These are phyloP conservation scores for Chaenocephalus aceratus DNA, from an alignment of 2,113 vertebrate species.

Conservation along the genomic window DNA sequence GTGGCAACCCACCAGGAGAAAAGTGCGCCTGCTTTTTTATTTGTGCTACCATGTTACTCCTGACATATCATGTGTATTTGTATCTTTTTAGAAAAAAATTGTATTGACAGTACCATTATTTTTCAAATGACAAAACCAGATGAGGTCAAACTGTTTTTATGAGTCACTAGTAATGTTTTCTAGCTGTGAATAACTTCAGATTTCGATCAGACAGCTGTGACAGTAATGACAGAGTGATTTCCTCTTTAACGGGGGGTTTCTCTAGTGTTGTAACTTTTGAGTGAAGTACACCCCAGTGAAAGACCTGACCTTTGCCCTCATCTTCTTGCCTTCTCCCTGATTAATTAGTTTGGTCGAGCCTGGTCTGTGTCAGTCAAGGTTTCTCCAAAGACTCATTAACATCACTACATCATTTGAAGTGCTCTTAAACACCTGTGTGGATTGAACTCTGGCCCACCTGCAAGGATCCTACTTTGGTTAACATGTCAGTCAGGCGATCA, in stretches of 20 bases:
- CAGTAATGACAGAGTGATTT: constrained; percentile 9
- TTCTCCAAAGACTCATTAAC: constrained; percentile 21
- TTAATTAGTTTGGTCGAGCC: constrained; percentile 25
- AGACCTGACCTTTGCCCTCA: constrained; percentile 11
- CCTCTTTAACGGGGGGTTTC: not conserved
- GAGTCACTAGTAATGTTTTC: not conserved
- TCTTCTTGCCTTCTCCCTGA: not conserved
- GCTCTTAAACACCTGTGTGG: constrained; percentile 50
- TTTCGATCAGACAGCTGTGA: not conserved
- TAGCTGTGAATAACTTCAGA: not conserved
- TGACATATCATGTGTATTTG: not conserved
- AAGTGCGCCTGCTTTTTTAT: not conserved
- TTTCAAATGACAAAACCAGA: not conserved
- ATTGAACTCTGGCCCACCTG: constrained; percentile 50
- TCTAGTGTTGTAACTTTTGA: constrained; percentile 6
- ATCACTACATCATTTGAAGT: not conserved
- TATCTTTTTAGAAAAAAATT: not conserved
- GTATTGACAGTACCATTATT: too few relatives aligned
- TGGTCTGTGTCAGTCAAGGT: constrained; percentile 14
- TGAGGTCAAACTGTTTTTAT: not conserved
- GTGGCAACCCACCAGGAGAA: too few relatives aligned
- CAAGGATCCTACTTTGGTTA: constrained; percentile 32
- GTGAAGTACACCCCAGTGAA: not conserved
- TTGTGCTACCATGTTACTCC: not conserved
- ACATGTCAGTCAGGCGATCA: constrained; percentile 31